A percentile compares a stretch with the other conserved stretches of the same genome.
phyloP scores from a whole-genome alignment of 1,140 invertebrate species.

The Achatina immaculata region DNA sequence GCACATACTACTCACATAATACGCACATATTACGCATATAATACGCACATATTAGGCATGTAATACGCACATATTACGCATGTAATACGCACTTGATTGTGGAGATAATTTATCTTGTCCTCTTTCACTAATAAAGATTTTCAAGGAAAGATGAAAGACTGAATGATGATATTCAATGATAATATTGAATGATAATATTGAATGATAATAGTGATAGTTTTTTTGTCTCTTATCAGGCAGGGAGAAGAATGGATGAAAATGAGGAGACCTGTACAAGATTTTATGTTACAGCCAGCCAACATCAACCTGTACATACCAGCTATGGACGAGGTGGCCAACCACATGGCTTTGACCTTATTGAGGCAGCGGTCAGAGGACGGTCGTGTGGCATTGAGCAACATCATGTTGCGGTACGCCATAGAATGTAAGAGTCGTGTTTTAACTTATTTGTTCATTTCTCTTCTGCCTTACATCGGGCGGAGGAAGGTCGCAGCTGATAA shows the following conservation, averaged over 20 bases:
- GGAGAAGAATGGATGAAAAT: slow-evolving; percentile 25
- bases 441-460: not conserved
- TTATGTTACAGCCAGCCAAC: slow-evolving; percentile 1
- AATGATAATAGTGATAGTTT: not conserved
- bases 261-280: slow-evolving; percentile 26
- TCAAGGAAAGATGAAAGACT: too few species aligned
- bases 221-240: slow-evolving; percentile 7
- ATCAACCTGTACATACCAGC: slow-evolving; percentile 28
- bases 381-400: not conserved
- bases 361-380: not conserved
- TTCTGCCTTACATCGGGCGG: not conserved
- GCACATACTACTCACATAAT: too few species aligned
- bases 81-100: too few species aligned
- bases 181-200: too few species aligned
- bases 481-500: not conserved
- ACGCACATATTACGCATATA: too few species aligned
- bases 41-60: too few species aligned
- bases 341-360: not conserved
- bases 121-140: too few species aligned
- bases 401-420: slow-evolving; percentile 27
- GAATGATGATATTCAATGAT: too few species aligned
- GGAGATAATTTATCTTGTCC: too few species aligned
- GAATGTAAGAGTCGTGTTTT: too few species aligned
- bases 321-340: slow-evolving; percentile 8
- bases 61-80: too few species aligned